These are phyloP conservation scores for Drosophila buzzatii DNA, from an alignment of 2,888 invertebrate genomes.

Conservation along the genomic window DNA sequence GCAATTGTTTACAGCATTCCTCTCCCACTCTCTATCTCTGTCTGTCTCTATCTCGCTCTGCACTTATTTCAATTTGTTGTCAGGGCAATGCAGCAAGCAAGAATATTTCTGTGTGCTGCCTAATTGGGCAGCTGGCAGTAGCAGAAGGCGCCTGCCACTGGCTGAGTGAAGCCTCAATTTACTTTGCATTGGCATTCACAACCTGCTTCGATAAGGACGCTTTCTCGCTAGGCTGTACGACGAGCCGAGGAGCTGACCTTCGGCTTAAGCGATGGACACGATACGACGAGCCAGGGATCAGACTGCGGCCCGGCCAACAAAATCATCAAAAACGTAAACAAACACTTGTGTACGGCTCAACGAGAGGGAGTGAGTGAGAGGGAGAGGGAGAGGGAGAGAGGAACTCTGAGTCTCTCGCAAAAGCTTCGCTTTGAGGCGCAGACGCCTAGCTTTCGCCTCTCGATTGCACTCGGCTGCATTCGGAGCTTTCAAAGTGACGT, in stretches of 20 bases:
- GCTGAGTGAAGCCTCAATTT: constrained; percentile 32
- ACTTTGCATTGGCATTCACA: constrained; percentile 50
- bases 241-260: constrained; percentile 43
- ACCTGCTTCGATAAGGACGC: constrained; percentile 20
- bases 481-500: constrained; percentile 70
- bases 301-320: constrained; percentile 20
- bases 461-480: constrained; percentile 41
- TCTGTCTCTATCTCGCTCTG: not conserved
- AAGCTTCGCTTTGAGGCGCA: constrained; percentile 29
- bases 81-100: constrained; percentile 29
- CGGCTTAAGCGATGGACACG: constrained; percentile 23
- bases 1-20: not conserved
- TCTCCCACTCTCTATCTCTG: not conserved
- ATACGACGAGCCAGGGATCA: constrained; percentile 1
- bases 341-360: constrained; percentile 61
- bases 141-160: not conserved
- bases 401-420: not conserved
- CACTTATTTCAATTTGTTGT: constrained; percentile 40
- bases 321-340: constrained; percentile 70
- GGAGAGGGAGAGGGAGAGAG: not conserved
- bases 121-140: constrained; percentile 22
- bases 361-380: not conserved
- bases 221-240: not conserved
- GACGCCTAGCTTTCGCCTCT: constrained; percentile 15
- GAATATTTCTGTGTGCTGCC: constrained; percentile 5